Conservation (phyloP, 1,140 invertebrate species). For the Bemisia tabaci region DNA sequence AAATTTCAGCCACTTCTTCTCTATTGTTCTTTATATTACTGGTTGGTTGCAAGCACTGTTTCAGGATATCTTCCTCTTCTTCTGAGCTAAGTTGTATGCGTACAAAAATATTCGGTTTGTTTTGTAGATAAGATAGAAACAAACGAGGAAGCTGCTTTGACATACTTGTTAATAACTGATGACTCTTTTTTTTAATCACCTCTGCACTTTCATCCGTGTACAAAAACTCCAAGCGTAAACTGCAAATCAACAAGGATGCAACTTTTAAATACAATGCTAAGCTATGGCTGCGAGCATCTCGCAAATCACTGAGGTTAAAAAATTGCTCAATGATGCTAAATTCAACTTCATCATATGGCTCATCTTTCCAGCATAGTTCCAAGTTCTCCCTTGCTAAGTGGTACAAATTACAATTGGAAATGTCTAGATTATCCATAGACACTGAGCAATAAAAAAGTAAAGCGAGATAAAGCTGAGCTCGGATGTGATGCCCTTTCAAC, state of each 20-base stretch:
- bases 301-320: neutral
- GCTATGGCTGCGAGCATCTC: neutral
- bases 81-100: neutral
- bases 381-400: neutral
- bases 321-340: neutral
- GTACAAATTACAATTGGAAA: neutral
- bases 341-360: neutral
- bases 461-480: neutral
- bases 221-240: neutral
- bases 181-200: neutral
- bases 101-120: neutral
- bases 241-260: neutral
- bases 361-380: neutral
- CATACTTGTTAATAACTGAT: neutral
- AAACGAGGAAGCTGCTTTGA: neutral
- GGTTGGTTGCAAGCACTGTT: no score
- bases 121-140: neutral
- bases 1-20: neutral
- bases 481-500: neutral
- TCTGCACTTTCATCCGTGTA: neutral
- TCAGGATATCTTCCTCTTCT: no score
- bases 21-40: no score
- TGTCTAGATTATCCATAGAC: neutral
- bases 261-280: neutral
- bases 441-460: neutral